These are phyloP conservation scores for Heteromyza rotundicornis DNA, from an alignment of 2,888 invertebrate species.

Conservation along the genomic window DNA sequence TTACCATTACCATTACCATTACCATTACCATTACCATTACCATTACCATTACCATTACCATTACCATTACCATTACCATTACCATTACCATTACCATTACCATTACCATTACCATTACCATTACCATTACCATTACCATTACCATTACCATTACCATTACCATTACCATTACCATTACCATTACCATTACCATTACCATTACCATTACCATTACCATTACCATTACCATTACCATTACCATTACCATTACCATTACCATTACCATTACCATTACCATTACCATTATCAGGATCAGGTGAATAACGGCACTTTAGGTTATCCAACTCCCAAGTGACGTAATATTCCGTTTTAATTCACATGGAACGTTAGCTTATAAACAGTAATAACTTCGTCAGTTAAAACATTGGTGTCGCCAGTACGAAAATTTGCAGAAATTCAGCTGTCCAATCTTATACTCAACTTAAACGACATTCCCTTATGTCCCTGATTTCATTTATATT, in stretches of 20 bases:
- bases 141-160: slow-evolving; percentile 6
- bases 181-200: slow-evolving; percentile 6
- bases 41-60: slow-evolving; percentile 6
- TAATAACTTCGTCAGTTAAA: too few species aligned
- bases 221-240: slow-evolving; percentile 6
- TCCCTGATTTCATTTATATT: too few species aligned
- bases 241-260: slow-evolving; percentile 6
- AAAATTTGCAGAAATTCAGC: too few species aligned
- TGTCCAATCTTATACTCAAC: too few species aligned
- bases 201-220: slow-evolving; percentile 6
- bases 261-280: slow-evolving; percentile 4
- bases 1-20: slow-evolving; percentile 6
- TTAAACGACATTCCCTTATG: too few species aligned
- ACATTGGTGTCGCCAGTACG: too few species aligned
- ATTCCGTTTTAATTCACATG: too few species aligned
- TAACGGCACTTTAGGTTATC: too few species aligned
- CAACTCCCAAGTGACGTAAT: too few species aligned
- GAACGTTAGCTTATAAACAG: too few species aligned
- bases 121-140: slow-evolving; percentile 6
- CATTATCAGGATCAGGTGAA: too few species aligned
- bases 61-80: slow-evolving; percentile 6
- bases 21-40: slow-evolving; percentile 6
- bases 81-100: slow-evolving; percentile 6
- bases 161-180: slow-evolving; percentile 6
- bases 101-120: slow-evolving; percentile 6